Base-by-base conservation (phyloP, 2,113 vertebrate species). In the Lepisosteus osseus region DNA sequence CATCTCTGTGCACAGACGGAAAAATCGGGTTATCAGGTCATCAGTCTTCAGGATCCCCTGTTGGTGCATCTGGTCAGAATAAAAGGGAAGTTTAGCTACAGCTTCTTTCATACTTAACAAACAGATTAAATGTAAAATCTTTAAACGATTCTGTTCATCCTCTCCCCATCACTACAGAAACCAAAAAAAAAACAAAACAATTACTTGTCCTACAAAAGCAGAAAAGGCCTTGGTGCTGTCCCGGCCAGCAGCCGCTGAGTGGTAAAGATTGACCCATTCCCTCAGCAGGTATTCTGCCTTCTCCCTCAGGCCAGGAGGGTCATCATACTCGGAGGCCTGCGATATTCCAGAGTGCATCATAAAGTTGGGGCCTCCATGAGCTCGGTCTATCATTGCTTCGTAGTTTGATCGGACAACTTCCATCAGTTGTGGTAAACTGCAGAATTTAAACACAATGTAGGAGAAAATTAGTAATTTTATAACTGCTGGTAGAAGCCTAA, bases 281-380 rank as follows among this genome's bases (percentile, higher is more conserved):
- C 97, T 93, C 82, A 99, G 90, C 61, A 99, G 90, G 81, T 99
- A 99, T 71, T 99, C 97, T 0, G 97, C 97, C 80, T 99, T 99
- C 90, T 99, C 97, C 80, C 97, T 89, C 84, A 99, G 89, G 76
- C 97, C 97, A 2, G 97, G 97, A 0, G 97, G 97, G 78, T 99
- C 97, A 70, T 99, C 97, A 0, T 99, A 99, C 78, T 99, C 97
- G 3, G 97, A 99, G 5, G 97, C 97, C 86, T 99, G 97, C 8
- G 97, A 98, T 72, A 99, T 99, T 77, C 97, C 97, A 81, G 97
- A 99, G 84, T 99, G 97, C 97, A 99, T 99, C 97, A 99, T 99
- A 83, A 99, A 99, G 87, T 98, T 99, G 29, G 97, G 97, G 59
- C 97, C 97, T 29, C 97, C 97, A 0, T 99, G 97, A 76, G 97